These are phyloP conservation scores for Mastacembelus armatus DNA, from an alignment of 2,797 vertebrate species.

Conservation along the genomic window DNA sequence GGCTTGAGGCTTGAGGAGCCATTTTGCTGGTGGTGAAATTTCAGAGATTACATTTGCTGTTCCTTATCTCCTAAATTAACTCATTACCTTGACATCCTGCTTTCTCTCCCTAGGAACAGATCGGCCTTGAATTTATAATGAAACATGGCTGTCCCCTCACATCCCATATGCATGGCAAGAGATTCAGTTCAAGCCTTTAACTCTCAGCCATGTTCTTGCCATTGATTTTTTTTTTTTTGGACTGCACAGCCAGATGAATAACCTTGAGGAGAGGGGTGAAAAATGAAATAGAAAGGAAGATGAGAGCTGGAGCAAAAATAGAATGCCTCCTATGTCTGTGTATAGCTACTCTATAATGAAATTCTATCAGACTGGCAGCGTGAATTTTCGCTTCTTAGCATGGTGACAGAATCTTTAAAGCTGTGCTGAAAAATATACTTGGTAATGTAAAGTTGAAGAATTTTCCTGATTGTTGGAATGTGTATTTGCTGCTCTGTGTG, in stretches of 20 bases:
- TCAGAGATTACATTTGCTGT: slow-evolving; percentile 75
- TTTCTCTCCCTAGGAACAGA: slow-evolving; percentile 64
- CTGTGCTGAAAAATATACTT: not conserved
- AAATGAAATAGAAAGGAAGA: slow-evolving; percentile 26
- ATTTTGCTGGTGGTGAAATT: slow-evolving; percentile 72
- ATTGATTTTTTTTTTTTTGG: slow-evolving; percentile 49
- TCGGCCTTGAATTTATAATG: slow-evolving; percentile 76
- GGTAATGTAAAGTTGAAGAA: slow-evolving; percentile 1
- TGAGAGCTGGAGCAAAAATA: slow-evolving; percentile 33
- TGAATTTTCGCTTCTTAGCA: slow-evolving; percentile 27
- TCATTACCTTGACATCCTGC: slow-evolving; percentile 79
- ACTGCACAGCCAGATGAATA: slow-evolving; percentile 51
- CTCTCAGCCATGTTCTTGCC: slow-evolving; percentile 32
- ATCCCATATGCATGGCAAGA: slow-evolving; percentile 32
- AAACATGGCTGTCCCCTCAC: slow-evolving; percentile 64
- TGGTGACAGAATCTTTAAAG: slow-evolving; percentile 21
- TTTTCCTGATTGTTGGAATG: not conserved
- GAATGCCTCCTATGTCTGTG: slow-evolving; percentile 21
- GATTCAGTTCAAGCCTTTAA: slow-evolving; percentile 38
- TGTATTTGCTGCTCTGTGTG: not conserved
- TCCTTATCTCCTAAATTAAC: slow-evolving; percentile 82
- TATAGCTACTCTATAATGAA: slow-evolving; percentile 34
- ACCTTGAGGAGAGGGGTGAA: slow-evolving; percentile 44
- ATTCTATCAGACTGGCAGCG: slow-evolving; percentile 34
- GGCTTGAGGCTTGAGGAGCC: slow-evolving; percentile 46